Base-by-base conservation (phyloP, 2,888 invertebrate species). In the Anthophora plumipes region DNA sequence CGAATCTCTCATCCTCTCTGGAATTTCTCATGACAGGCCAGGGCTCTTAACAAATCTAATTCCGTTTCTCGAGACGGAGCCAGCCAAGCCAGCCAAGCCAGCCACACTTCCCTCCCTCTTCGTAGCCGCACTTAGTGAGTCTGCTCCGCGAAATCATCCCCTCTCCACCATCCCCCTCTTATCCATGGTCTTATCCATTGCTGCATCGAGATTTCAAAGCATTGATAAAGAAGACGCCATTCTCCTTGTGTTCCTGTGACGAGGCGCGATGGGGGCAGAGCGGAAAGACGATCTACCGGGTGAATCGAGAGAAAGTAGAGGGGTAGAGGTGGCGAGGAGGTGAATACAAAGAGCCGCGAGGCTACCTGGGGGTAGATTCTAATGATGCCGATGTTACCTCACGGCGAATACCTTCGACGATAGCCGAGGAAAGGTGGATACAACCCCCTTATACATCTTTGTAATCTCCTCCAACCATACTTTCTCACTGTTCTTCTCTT, bases 381-480 rank as follows among this genome's bases (percentile, higher is more conserved):
- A 92, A 92, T 91, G 92, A 92, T 91, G 91, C 86, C 82, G 80
- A 77, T 83, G 82, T n/a, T 73, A 85, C 89, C 91, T 89, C 85
- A 83, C 88, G 91, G 91, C 91, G 86, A 89, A 91, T 91, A 90
- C 89, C 90, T 88, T 86, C 82, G 66, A 82, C 88, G 90, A 90
- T 89, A 89, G 74, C 82, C 78, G 59, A 20, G 43, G 75, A 75
- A 79, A 83, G 73, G 68, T 74, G 43, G 78, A 59, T 85, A 80
- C 73, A 63, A 52, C 66, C 71, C 63, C 60, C 64, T 48, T 68
- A 63, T 54, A 55, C 68, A 71, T 63, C 63, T 77, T 77, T 76
- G 71, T 64, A 66, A 57, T 60, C 60, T 54, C 71, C 68, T 59
- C 60, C 68, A 60, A 25, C 69, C 66, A 70, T 81, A 75, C 57